Percentiles rank a stretch among this genome's conserved stretches.
Conservation (phyloP, 1,140 invertebrate species). For the Zaprionus inermis region DNA sequence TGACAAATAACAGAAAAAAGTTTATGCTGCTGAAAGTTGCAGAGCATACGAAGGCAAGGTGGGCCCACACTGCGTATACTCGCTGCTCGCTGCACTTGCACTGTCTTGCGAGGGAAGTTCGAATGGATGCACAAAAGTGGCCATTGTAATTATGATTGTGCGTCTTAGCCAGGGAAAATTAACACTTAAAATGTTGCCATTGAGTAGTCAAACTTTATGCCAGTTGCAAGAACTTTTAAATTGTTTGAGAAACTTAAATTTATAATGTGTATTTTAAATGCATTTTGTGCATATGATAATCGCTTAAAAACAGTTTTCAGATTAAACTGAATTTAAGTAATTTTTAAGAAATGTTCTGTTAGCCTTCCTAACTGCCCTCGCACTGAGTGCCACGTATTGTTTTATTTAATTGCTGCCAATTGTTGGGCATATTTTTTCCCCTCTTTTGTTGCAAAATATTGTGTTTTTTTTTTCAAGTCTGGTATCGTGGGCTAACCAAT, state of each 20-base stretch:
- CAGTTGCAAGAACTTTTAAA: too few species aligned
- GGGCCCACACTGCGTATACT: constrained; percentile 5
- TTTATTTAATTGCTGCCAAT: constrained; percentile 62
- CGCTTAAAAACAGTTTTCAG: too few species aligned
- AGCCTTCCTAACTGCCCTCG: constrained; percentile 24
- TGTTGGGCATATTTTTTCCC: constrained; percentile 29
- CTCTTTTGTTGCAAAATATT: constrained; percentile 24
- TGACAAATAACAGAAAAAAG: constrained; percentile 65
- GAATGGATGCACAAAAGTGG: constrained; percentile 16
- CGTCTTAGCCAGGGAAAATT: too few species aligned
- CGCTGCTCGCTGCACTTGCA: not conserved
- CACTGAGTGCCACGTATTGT: constrained; percentile 1
- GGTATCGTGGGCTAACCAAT: constrained; percentile 53
- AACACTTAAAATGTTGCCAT: too few species aligned
- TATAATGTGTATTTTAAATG: too few species aligned
- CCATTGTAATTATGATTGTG: not conserved
- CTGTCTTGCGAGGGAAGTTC: constrained; percentile 34
- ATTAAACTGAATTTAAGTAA: not conserved
- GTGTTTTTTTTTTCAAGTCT: constrained; percentile 28
- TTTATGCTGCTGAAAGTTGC: constrained; percentile 40
- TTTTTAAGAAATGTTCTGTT: not conserved
- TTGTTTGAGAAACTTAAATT: too few species aligned
- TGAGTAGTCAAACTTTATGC: too few species aligned
- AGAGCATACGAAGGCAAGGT: constrained; percentile 19
- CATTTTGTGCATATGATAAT: too few species aligned